A percentile compares a stretch with the other conserved stretches of the same genome.
These are phyloP conservation scores for Coleophora deauratella DNA, from an alignment of 2,888 invertebrate species.

Conservation along the genomic window DNA sequence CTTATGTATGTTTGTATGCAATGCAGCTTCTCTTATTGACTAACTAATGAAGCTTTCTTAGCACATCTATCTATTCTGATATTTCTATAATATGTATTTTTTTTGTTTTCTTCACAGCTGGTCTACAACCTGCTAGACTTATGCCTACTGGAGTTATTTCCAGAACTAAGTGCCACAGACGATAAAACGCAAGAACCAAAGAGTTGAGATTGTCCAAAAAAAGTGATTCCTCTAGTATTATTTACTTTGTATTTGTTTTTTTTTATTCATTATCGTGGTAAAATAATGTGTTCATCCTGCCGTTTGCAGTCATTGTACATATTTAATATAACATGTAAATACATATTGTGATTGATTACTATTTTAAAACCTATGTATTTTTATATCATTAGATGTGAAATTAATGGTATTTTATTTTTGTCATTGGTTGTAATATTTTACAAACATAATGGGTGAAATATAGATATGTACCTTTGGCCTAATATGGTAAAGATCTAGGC, in stretches of 20 bases:
- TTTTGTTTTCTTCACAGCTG: constrained; percentile 65
- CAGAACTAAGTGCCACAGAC: constrained; percentile 65
- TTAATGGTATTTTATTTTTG: neutral
- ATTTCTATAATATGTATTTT: neutral
- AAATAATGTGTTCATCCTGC: no score
- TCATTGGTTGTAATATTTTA: no score
- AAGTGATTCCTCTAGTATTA: constrained; percentile 8
- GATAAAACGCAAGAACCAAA: constrained; percentile 25
- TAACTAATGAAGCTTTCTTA: no score
- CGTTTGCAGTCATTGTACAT: neutral
- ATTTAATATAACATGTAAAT: constrained; percentile 2
- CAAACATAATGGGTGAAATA: constrained; percentile 11
- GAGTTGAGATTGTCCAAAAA: constrained; percentile 33
- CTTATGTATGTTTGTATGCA: no score
- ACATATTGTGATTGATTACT: constrained; percentile 13
- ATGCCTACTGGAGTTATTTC: constrained; percentile 83
- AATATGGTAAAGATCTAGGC: no score
- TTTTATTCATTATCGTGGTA: neutral
- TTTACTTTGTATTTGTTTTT: constrained; percentile 15
- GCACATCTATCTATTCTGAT: no score
- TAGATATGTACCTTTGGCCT: constrained; percentile 12
- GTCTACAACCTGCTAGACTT: constrained; percentile 87
- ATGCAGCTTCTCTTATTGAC: no score
- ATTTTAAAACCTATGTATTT: neutral
- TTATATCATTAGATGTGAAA: neutral